Base-by-base conservation (phyloP, 2,113 vertebrate genomes). In the Passer domesticus region DNA sequence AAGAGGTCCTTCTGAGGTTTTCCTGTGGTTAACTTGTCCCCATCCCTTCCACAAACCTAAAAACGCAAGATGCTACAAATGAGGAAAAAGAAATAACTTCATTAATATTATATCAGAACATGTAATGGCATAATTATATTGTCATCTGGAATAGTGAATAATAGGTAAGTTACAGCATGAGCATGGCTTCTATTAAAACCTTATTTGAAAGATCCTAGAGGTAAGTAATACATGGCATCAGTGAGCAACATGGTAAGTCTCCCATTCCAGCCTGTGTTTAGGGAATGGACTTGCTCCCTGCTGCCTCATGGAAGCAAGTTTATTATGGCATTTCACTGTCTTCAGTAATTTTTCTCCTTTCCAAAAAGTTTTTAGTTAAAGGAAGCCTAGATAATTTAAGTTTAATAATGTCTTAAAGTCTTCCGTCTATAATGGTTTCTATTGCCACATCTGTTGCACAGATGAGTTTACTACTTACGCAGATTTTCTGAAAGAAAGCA, bases 381-480 rank as follows among this genome's bases (percentile, higher is more conserved):
- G 17, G 44, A 92, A 86, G 11, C 20, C 17, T 37, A 8, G 43
- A 44, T 35, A 44, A 63, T 67, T 74, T 27, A 53, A 27, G 7
- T 53, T 76, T 50, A 22, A 6, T 70, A 28, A 5, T 19, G 6
- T 46, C 18, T 35, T 58, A 13, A 60, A 24, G 18, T 78, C 27
- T 66, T 56, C 9, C 20, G 87, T 77, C 55, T 43, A 0, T 69
- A 52, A 21, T 60, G 9, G 4, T 70, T 90, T 78, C n/a, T 63
- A 0, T 30, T 85, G 52, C 20, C 27, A 30, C 24, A 31, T 55
- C 6, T 53, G 13, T 78, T 87, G 63, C 46, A 62, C 1, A 1
- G 15, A 18, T 60, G n/a, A 39, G 6, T 62, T 75, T 59, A 31
- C 9, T 20, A 19, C 17, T 58, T 2, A 0, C 13, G 11, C 0